Evolutionary conservation across 1,140 invertebrate species (phyloP).

Genomic region (Bilobella aurantiaca): DNA sequence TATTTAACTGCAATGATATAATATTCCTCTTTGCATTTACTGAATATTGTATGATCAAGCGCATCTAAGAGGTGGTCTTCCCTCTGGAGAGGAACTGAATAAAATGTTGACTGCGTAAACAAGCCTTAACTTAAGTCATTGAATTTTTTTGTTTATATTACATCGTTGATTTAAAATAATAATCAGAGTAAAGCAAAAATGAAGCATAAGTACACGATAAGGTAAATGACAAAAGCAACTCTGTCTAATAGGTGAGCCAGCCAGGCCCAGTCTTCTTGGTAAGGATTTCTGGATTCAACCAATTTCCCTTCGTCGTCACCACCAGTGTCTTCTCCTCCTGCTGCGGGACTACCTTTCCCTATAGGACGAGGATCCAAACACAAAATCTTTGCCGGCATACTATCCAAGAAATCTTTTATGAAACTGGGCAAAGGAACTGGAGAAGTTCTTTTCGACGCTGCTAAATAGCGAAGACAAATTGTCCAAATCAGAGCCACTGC

Average conservation of each 20-base stretch:
- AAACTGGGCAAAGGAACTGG: constrained; percentile 31
- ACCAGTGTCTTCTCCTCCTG: not conserved
- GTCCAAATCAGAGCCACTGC: constrained; percentile 30
- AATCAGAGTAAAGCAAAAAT: too few species aligned
- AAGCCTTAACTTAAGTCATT: too few species aligned
- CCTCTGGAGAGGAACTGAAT: too few species aligned
- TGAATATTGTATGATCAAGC: too few species aligned
- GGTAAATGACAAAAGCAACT: constrained; percentile 29
- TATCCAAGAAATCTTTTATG: constrained; percentile 22
- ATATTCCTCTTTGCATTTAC: too few species aligned
- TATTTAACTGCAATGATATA: too few species aligned
- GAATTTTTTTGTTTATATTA: too few species aligned
- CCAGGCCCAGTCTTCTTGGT: constrained; percentile 34
- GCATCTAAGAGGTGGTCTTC: too few species aligned
- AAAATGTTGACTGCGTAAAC: too few species aligned
- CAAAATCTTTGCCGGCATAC: constrained; percentile 24
- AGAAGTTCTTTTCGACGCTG: constrained; percentile 27
- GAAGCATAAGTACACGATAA: constrained; percentile 28
- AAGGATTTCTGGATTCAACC: constrained; percentile 14
- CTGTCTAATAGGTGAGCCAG: constrained; percentile 32
- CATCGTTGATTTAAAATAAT: too few species aligned
- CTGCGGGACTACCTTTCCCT: too few species aligned
- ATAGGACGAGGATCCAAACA: constrained; percentile 33
- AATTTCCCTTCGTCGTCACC: constrained; percentile 25
- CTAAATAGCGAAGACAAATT: too few species aligned